These are phyloP conservation scores for Bruchidius siliquastri DNA, from an alignment of 2,888 invertebrate species.

Conservation along the genomic window DNA sequence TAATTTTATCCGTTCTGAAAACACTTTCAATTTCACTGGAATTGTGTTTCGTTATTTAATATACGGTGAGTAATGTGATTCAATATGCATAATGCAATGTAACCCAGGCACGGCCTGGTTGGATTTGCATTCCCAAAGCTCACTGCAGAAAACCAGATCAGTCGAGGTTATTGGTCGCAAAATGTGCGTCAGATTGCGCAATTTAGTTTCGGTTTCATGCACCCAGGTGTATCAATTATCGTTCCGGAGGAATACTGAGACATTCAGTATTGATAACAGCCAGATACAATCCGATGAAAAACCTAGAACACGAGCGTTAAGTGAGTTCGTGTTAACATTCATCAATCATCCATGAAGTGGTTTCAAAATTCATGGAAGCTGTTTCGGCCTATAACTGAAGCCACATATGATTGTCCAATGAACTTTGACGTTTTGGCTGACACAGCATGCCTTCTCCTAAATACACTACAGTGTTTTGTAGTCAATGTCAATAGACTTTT, in stretches of 20 bases:
- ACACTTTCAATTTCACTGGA: conserved; percentile 29
- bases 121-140: neutral
- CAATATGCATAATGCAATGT: neutral
- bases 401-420: no score
- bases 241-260: neutral
- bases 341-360: no score
- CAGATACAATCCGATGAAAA: no score
- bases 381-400: no score
- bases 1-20: conserved; percentile 24
- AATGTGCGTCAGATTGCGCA: neutral
- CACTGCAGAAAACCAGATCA: neutral
- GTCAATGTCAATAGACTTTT: no score
- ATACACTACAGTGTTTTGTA: no score
- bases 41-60: conserved; percentile 11
- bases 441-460: no score
- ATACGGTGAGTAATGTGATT: neutral
- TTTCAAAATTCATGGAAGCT: no score
- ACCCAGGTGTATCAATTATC: neutral
- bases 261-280: neutral
- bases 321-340: no score
- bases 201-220: neutral
- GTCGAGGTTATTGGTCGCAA: neutral
- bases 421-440: no score
- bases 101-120: neutral
- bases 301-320: no score